phyloP scores from a whole-genome alignment of 2,888 invertebrate species.

The Ceramica pisi region DNA sequence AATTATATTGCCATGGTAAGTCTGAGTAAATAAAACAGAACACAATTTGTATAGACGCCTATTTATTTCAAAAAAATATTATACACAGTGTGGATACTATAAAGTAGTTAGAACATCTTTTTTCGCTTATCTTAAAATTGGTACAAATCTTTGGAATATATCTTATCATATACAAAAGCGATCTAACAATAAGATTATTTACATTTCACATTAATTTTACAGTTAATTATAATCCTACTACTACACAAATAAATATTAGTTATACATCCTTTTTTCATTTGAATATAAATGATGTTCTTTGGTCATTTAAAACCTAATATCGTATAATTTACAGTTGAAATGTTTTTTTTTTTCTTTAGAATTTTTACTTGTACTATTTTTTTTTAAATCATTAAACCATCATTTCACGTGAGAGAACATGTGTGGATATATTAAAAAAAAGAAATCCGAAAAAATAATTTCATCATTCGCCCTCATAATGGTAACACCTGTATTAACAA shows the following conservation, averaged over 20 bases:
- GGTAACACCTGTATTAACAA: no score
- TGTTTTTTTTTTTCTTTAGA: slow-evolving; percentile 1
- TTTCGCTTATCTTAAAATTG: slow-evolving; percentile 49
- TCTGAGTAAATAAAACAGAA: slow-evolving; percentile 21
- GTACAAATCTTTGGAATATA: slow-evolving; percentile 68
- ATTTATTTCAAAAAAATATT: slow-evolving; percentile 58
- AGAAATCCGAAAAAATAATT: not conserved
- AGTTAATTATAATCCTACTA: slow-evolving; percentile 21
- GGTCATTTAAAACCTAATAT: slow-evolving; percentile 55
- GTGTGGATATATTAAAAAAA: not conserved
- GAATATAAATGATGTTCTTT: slow-evolving; percentile 32
- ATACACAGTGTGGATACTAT: slow-evolving; percentile 36
- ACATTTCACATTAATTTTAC: slow-evolving; percentile 47
- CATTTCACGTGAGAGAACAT: no score
- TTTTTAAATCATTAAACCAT: not conserved
- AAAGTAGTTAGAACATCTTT: slow-evolving; percentile 24
- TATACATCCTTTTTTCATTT: slow-evolving; percentile 8
- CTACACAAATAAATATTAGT: no score
- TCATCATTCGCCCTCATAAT: no score
- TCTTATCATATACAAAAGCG: slow-evolving; percentile 48
- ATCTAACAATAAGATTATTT: slow-evolving; percentile 41
- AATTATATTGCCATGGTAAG: not conserved
- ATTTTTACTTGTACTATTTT: not conserved
- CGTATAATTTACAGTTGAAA: slow-evolving; percentile 32
- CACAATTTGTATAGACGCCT: slow-evolving; percentile 35